Evolutionary conservation across 2,113 vertebrate genomes (phyloP).

Genomic region (Dipodomys merriami): DNA sequence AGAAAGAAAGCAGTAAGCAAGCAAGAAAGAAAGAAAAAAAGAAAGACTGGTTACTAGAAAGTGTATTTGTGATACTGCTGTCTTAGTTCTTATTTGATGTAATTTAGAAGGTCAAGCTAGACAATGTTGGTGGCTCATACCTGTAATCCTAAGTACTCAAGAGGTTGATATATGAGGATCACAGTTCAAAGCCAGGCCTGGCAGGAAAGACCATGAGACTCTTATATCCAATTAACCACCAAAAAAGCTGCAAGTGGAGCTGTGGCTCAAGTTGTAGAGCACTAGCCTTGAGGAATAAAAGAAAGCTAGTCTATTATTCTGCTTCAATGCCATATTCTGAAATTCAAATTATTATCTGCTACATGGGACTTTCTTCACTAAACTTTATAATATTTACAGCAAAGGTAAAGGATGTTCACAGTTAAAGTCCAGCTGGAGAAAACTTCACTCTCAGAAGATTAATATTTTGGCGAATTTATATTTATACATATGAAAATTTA

Average conservation of each 20-base stretch:
- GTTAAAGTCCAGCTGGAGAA: background rate
- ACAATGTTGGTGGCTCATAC: too few relatives aligned
- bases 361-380: background rate
- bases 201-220: too few relatives aligned
- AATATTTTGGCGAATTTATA: background rate
- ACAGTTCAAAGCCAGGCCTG: too few relatives aligned
- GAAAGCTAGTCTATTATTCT: background rate
- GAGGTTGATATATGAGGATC: too few relatives aligned
- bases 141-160: too few relatives aligned
- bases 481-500: background rate
- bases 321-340: background rate
- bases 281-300: too few relatives aligned
- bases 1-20: too few relatives aligned
- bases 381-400: background rate
- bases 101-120: background rate
- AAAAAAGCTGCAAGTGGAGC: too few relatives aligned
- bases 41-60: background rate
- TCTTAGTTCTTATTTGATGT: background rate
- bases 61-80: background rate
- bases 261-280: too few relatives aligned
- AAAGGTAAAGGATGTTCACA: background rate
- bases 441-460: background rate
- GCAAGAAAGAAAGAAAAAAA: too few relatives aligned
- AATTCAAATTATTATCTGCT: background rate
- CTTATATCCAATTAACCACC: too few relatives aligned